Base-by-base conservation (phyloP, 2,888 invertebrate genomes). In the Eugnorisma glareosa region DNA sequence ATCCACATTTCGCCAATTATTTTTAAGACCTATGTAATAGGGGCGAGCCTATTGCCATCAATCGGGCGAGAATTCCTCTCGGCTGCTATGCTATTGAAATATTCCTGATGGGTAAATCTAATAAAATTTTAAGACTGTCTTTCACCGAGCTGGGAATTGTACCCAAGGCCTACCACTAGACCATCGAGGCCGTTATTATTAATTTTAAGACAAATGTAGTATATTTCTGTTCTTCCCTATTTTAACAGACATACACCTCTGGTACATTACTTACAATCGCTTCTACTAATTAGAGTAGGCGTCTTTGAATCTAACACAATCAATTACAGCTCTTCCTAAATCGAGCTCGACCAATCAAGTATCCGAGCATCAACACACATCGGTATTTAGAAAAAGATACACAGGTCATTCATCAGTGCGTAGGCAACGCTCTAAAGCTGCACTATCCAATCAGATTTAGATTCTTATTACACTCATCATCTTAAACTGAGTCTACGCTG, bases 221-320 rank as follows among this genome's bases (percentile, higher is more conserved):
- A 48, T 31, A 0, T 57, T 31, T 37, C 5, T 43, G 5, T 4
- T 21, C 24, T 8, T 51, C 28, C 15, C 28, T 48, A 48, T 28
- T 59, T 31, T 10, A 51, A 40, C n/a, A 75, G 28, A 57, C 31
- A 35, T 31, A 57, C 35, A 8, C n/a, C n/a, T 37, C 7, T 51
- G 3, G n/a, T 48, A 59, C 3, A 37, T 24, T 43, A 6, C 11
- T 64, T 64, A 64, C 11, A 73, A 43, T 51, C 40, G 28, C 51
- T 67, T 21, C 51, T 76, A 43, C 18, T 11, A 13, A 37, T 45
- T 28, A 28, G 18, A 77, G 24, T 54, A 63, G 77, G 21, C 51
- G 43, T 37, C 43, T 10, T 54, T 28, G 5, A 54, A n/a, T 43
- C 43, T 43, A 43, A 51, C n/a, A 61, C 13, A 18, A 73, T 40